Conservation (phyloP, 1,140 invertebrate genomes). For the Potamilus streckersoni region DNA sequence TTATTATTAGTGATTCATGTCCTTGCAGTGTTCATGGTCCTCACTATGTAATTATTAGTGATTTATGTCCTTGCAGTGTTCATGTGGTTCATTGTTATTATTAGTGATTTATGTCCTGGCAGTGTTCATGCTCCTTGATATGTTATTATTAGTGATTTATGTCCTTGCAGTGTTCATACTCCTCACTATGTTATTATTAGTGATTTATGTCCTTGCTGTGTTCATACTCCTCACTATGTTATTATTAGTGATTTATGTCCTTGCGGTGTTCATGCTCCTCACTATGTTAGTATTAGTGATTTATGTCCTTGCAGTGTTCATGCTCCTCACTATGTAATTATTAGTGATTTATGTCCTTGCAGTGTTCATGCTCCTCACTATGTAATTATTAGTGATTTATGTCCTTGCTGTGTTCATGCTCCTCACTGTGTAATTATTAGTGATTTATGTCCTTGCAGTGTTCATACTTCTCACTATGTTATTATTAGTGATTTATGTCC, state of each 20-base stretch:
- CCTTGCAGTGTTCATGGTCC: slow-evolving; percentile 70
- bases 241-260: slow-evolving; percentile 11
- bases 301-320: slow-evolving; percentile 67
- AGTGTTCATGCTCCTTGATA: slow-evolving; percentile 67
- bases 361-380: slow-evolving; percentile 67
- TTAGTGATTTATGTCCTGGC: slow-evolving; percentile 37
- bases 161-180: slow-evolving; percentile 71
- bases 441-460: slow-evolving; percentile 65
- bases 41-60: not conserved
- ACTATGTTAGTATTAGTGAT: not conserved
- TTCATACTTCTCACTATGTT: slow-evolving; percentile 60
- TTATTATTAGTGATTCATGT: slow-evolving; percentile 5
- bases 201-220: slow-evolving; percentile 65
- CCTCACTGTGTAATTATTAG: not conserved
- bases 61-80: slow-evolving; percentile 65
- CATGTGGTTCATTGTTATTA: too few species aligned
- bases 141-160: not conserved
- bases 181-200: not conserved
- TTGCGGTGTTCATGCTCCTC: slow-evolving; percentile 69
- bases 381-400: not conserved
- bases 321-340: too few species aligned
- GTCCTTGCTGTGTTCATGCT: slow-evolving; percentile 70
- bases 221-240: slow-evolving; percentile 60
- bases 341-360: slow-evolving; percentile 37
- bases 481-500: slow-evolving; percentile 11